phyloP scores from a whole-genome alignment of 2,113 vertebrate species.

The Parotia lawesii region DNA sequence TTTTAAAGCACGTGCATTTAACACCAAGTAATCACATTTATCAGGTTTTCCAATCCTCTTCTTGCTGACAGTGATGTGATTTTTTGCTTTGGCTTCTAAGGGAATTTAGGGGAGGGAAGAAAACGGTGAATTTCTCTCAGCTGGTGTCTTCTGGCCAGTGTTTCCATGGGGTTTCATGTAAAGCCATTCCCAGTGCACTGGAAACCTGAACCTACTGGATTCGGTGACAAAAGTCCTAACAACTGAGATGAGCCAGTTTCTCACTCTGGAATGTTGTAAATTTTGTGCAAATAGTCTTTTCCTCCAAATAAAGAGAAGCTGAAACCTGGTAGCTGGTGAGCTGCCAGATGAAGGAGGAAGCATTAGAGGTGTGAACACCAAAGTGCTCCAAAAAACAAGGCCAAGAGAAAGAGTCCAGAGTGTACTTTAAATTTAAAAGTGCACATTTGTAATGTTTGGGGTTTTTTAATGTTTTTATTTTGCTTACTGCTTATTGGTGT shows the following conservation, averaged over 20 bases:
- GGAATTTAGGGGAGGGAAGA: not conserved
- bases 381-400: not conserved
- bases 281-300: slow-evolving; percentile 1
- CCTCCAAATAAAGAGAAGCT: slow-evolving; percentile 1
- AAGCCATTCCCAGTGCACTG: not conserved
- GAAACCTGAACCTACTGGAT: not conserved
- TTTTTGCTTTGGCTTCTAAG: slow-evolving; percentile 7
- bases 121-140: not conserved
- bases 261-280: not conserved
- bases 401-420: not conserved
- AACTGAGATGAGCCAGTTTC: not conserved
- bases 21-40: not conserved
- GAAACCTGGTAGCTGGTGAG: not conserved
- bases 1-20: not conserved
- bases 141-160: not conserved
- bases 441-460: not conserved
- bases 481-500: not conserved
- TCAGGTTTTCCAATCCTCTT: not conserved
- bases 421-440: not conserved
- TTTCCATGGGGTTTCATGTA: not conserved
- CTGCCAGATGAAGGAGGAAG: not conserved
- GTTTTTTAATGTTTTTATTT: not conserved
- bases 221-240: not conserved
- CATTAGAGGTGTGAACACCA: slow-evolving; percentile 8
- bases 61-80: not conserved